Evolutionary conservation across 2,113 vertebrate species (phyloP), one percentile per base, ranked within the genome.

Genomic region (Otus sunia): DNA sequence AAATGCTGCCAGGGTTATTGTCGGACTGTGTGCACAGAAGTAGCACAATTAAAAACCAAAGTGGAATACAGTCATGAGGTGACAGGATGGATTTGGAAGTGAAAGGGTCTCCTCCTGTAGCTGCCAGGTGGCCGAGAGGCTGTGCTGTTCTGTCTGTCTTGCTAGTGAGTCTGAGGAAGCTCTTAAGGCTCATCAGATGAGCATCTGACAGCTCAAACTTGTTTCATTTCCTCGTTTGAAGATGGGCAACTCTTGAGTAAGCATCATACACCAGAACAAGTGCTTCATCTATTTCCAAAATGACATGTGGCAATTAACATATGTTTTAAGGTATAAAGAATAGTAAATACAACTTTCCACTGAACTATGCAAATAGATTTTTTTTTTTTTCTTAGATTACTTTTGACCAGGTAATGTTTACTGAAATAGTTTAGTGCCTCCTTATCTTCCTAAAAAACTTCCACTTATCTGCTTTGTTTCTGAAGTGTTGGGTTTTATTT

Each of bases 261-360:
- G 39, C 36, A 18, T 34, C 32, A 0, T 1, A 1, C n/a, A 5
- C 22, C 4, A 0, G 1, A 43, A 27, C 12, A 90, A 71, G 11
- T 5, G 36, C 55, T 85, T 49, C 3, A 2, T 36, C 41, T 36
- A 1, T 49, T 81, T 73, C 77, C 69, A 37, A 3, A 21, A 2
- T 11, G 23, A 29, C 26, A 20, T 3, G 39, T 87, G 68, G n/a
- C 41, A 66, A 15, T 81, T 81, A 77, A 22, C 4, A 0, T 29
- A 4, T 15, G 43, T 34, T 71, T 36, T 75, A 21, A 32, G 36
- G 30, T 36, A 1, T n/a, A 50, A 77, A 47, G 67, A 81, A 27
- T 10, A 36, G 50, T 30, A 59, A 88, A 75, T 50, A 14, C 21
- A 29, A 1, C 49, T 62, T 43, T 62, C 43, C 22, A n/a, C 2